Conservation (phyloP, 2,797 vertebrate species). For the Enteromius fasciolatus region DNA sequence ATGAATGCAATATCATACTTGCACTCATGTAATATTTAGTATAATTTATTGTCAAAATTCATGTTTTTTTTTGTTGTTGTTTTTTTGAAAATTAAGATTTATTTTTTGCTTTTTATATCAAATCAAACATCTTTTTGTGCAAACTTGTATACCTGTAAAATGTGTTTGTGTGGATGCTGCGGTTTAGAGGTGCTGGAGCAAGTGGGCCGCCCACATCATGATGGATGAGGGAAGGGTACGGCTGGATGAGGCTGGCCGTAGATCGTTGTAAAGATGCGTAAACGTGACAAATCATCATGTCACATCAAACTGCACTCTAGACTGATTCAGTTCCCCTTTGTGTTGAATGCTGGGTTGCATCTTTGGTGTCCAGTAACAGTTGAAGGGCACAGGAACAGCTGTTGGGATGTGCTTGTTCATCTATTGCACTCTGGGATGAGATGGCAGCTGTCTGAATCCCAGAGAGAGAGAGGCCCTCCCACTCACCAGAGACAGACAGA, state of each 20-base stretch:
- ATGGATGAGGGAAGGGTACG: conserved; percentile 34
- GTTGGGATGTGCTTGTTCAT: not conserved
- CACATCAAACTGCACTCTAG: conserved; percentile 14
- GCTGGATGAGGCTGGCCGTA: conserved; percentile 10
- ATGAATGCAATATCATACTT: not conserved
- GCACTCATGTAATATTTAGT: not conserved
- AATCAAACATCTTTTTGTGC: conserved; percentile 28
- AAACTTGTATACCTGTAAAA: not conserved
- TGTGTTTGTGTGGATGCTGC: conserved; percentile 30
- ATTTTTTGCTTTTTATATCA: conserved; percentile 22
- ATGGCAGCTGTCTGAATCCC: conserved; percentile 21
- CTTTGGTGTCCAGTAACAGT: not conserved
- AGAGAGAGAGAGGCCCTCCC: conserved; percentile 5
- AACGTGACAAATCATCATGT: conserved; percentile 27
- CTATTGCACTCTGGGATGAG: conserved; percentile 23
- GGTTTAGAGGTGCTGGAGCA: conserved; percentile 33
- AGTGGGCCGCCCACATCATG: conserved; percentile 37
- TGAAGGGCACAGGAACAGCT: not conserved
- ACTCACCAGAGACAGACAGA: conserved; percentile 55
- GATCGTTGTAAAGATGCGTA: conserved; percentile 24
- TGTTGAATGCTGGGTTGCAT: not conserved
- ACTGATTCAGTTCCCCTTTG: conserved; percentile 5
- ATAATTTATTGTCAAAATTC: not conserved
- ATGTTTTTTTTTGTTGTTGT: not conserved
- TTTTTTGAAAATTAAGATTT: not conserved